Evolutionary conservation across 2,797 vertebrate species (phyloP).

Genomic region (Mus caroli): DNA sequence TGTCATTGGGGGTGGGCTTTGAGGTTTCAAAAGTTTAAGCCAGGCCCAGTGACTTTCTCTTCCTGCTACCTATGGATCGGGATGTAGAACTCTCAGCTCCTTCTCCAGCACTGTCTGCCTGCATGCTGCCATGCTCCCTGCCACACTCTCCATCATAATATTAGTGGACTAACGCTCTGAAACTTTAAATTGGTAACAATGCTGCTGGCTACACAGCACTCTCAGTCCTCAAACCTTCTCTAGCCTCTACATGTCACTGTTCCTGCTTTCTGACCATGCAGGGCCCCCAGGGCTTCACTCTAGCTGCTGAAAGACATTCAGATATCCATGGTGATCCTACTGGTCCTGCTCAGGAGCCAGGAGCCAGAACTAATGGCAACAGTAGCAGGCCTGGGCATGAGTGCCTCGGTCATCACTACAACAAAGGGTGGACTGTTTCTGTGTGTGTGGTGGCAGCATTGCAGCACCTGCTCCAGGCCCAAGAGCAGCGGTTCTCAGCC

Average conservation of each 20-base stretch:
- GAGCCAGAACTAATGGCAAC: constrained; percentile 72
- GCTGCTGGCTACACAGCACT: not conserved
- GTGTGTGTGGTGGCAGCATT: constrained; percentile 69
- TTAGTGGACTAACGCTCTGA: not conserved
- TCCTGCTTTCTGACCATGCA: constrained; percentile 46
- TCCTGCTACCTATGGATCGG: not conserved
- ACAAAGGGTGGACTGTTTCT: constrained; percentile 37
- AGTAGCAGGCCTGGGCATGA: not conserved
- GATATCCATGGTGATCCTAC: constrained; percentile 78
- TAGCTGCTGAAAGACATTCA: constrained; percentile 56
- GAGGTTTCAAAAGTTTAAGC: not conserved
- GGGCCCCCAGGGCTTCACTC: not conserved
- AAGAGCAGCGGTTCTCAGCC: constrained; percentile 41
- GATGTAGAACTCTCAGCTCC: not conserved
- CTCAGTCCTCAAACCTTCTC: not conserved
- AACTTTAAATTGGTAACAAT: not conserved
- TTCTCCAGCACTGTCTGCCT: not conserved
- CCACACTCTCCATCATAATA: too few species aligned
- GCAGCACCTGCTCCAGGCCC: constrained; percentile 83
- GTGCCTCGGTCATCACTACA: not conserved
- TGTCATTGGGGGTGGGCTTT: not conserved
- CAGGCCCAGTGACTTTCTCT: not conserved
- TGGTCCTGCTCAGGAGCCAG: constrained; percentile 69
- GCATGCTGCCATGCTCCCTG: not conserved
- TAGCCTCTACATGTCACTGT: not conserved